Base-by-base conservation (phyloP, 2,113 vertebrate species). In the Pelodiscus sinensis region DNA sequence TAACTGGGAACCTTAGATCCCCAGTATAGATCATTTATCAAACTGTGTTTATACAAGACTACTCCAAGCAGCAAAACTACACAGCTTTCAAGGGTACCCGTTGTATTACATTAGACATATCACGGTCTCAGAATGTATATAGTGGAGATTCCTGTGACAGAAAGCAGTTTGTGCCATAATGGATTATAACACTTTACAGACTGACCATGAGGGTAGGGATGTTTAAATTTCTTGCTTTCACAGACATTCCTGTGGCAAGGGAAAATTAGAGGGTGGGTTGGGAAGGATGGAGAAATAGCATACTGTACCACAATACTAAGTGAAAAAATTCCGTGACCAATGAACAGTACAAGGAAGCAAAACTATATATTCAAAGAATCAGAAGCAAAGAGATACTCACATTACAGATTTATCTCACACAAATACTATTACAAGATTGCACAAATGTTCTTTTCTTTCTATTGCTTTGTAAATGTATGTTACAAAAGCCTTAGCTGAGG, bases 241-340 rank as follows among this genome's bases (percentile, higher is more conserved):
- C 87, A 95, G 90, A 95, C 94, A 84, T 94, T 94, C 91, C 27
- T 89, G 78, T 78, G 96, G 91, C 52, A 89, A 90, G 79, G 12
- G 90, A 87, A 94, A 96, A 97, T 96, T 96, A 97, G 94, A 96
- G 65, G 54, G 89, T 79, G 87, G 1, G 13, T 9, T 90, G 90
- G 84, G 89, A 94, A 92, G 77, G 77, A 52, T 89, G 79, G 54
- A 87, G 77, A n/a, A 96, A 94, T 73, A 96, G 93, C 81, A 95
- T 2, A 71, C 31, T 83, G 24, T 57, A 78, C 55, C 8, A 88
- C 78, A 85, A 91, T 12, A 92, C 11, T 3, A 90, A 55, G 27
- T 81, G 56, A 94, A 24, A 79, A 55, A 89, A 92, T 44, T 35
- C 82, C 92, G 62, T 81, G 78, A 89, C 78, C 87, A 77, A 84